phyloP scores from a whole-genome alignment of 1,140 invertebrate genomes.

The Temnothorax nylanderi region DNA sequence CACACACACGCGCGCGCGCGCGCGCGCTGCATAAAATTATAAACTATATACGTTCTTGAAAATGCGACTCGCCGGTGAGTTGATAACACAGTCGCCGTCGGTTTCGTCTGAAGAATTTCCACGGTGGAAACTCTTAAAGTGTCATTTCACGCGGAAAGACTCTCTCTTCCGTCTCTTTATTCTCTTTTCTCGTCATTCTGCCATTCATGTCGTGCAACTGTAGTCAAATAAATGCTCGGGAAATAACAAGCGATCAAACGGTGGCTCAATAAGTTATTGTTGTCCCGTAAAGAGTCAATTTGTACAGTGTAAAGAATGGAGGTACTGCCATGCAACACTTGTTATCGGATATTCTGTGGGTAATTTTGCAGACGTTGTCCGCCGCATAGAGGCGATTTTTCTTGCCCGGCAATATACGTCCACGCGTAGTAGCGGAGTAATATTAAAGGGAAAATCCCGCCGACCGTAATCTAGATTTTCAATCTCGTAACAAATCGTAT shows the following conservation, averaged over 20 bases:
- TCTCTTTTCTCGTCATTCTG: background rate
- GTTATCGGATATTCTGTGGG: constrained; percentile 55
- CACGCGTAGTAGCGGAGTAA: background rate
- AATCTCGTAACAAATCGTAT: constrained; percentile 52
- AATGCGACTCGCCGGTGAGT: background rate
- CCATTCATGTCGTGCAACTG: background rate
- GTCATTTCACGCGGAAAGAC: constrained; percentile 12
- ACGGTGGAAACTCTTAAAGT: constrained; percentile 23
- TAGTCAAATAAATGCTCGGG: constrained; percentile 36
- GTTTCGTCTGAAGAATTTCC: constrained; percentile 1
- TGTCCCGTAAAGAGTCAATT: constrained; percentile 53
- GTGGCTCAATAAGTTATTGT: constrained; percentile 47
- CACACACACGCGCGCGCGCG: too few species aligned
- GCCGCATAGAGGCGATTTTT: constrained; percentile 51
- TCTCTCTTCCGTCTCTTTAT: constrained; percentile 10
- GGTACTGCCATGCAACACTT: constrained; percentile 45
- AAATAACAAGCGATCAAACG: constrained; percentile 45
- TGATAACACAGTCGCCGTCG: background rate
- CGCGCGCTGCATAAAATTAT: background rate
- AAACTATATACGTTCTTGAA: background rate
- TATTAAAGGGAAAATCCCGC: constrained; percentile 43
- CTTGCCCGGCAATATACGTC: constrained; percentile 44
- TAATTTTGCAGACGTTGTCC: constrained; percentile 57
- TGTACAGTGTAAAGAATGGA: constrained; percentile 59
- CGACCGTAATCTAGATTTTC: constrained; percentile 49